Base-by-base conservation (phyloP, 2,888 invertebrate species). In the Rhingia campestris region DNA sequence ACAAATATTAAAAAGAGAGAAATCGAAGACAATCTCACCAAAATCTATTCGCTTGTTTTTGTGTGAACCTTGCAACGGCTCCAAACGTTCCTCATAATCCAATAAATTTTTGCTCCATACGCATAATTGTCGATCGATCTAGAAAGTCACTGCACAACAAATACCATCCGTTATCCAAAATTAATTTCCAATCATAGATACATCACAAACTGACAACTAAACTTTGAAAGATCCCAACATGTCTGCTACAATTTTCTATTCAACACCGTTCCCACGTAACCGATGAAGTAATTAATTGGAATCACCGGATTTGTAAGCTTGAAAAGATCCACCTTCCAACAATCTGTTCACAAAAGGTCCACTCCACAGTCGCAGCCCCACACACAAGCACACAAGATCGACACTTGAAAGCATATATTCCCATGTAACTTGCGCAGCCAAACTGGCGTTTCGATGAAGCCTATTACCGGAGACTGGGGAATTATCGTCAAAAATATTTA, bases 401-500 rank as follows among this genome's bases (percentile, higher is more conserved):
- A 30, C 10, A 49, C 59, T 59, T 32, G 33, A 59, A 33, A 49
- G 5, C n/a, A 12, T 45, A 53, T 35, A 59, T 69, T 76, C 69
- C 47, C 61, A 76, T 69, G 76, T 69, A 35, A 47, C 67, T 37
- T 66, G 54, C 49, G 56, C 76, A 76, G 69, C 35, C 61, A 61
- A 54, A 49, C 58, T 76, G 69, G 64, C 81, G 47, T 66, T 76
- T 63, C 81, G 35, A 59, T 58, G 54, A 37, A 64, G 69, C 63
- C 63, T 69, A 81, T 69, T 81, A 74, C 74, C 69, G 56, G 51
- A 53, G 30, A 33, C 30, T 67, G 51, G 63, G 22, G 51, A 73
- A 82, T 77, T 58, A 76, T 76, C 54, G 67, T 81, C 51, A 67
- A 77, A 22, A 22, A 73, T 81, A 56, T 67, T 82, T 82, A 73